Base-by-base conservation (phyloP, 2,797 vertebrate species). In the Philypnodon macrostomus region DNA sequence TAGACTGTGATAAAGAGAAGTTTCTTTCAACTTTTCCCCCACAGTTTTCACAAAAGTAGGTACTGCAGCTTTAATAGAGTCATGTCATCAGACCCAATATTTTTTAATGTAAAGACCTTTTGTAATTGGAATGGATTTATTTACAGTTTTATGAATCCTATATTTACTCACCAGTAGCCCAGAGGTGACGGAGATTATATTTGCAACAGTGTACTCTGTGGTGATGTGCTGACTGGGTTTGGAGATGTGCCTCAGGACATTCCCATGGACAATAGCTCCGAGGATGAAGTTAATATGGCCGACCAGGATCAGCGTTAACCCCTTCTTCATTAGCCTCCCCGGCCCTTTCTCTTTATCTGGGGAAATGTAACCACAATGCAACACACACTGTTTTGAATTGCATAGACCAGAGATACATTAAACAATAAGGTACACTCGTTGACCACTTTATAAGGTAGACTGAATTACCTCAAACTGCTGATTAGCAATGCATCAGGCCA, bases 241-340 rank as follows among this genome's bases (percentile, higher is more conserved):
- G 18, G 93, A 92, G 40, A 97, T 92, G 49, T 97, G 95, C 10
- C 95, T 88, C 18, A 98, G 87, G 8, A 98, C 88, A 0, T 81
- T 93, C 36, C 95, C 95, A 33, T 97, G 95, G 44, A 97, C 91
- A 42, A 97, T 94, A 1, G 95, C 94, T 1, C 93, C 93, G 37
- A 97, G 74, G 57, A 95, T 90, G 55, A 96, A 90, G 79, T 92
- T 95, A 17, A 93, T 61, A 67, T 98, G 95, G 24, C 95, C 95
- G 2, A 97, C 81, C 29, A 96, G 79, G 54, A 98, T 93, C 12
- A 98, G 87, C 0, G 78, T 83, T 5, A 97, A 77, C 0, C 95
- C 95, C n/a, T 79, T 75, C 21, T 88, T 88, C 94, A 95, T 95
- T 58, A 96, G 70, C 78, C 88, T 87, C 35, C 87, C 65, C 0